Evolutionary conservation across 1,140 invertebrate species (phyloP), one percentile per base, ranked within the genome.

Genomic region (Eurosta solidaginis): DNA sequence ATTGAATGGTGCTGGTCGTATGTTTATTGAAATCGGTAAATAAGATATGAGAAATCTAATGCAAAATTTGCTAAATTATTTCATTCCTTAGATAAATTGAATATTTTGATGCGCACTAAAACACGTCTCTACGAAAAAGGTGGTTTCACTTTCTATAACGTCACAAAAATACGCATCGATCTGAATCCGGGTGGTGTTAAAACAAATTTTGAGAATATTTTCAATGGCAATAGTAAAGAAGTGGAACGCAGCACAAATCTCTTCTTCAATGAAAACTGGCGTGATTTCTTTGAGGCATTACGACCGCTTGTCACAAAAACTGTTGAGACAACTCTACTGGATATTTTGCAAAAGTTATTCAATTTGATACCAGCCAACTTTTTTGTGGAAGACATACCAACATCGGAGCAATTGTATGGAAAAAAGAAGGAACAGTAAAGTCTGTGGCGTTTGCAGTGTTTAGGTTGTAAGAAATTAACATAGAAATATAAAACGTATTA

Each of bases 1-100:
- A 3, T 85, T 94, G 22, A 90, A 91, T 59, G 93, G 93, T 2
- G 88, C 90, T 45, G 93, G 93, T 5, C 88, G 89, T 36, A 92
- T 92, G 80, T 92, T 92, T 88, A 91, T 94, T 83, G 92, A 92
- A 83, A 91, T 92, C 59, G 90, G 92, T 92, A 86, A 77, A n/a
- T 22, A 17, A 12, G 9, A 7, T 17, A 17, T 10, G 45, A 49
- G 9, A 10, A 0, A 59, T 54, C 27, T 10, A 12, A 68, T 59
- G 29, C 10, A 40, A 4, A 44, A 29, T 10, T 5, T 3, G 50
- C 17, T 42, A n/a, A 73, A 0, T 76, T 77, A 59, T 77, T 36
- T 29, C 10, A 14, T 74, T 12, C n/a, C 3, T 54, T 44, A 92
- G 92, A 89, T 78, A 89, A 92, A 81, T 87, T 93, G 84, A 90